phyloP scores from a whole-genome alignment of 1,140 invertebrate species.

The Armadillidium nasatum region DNA sequence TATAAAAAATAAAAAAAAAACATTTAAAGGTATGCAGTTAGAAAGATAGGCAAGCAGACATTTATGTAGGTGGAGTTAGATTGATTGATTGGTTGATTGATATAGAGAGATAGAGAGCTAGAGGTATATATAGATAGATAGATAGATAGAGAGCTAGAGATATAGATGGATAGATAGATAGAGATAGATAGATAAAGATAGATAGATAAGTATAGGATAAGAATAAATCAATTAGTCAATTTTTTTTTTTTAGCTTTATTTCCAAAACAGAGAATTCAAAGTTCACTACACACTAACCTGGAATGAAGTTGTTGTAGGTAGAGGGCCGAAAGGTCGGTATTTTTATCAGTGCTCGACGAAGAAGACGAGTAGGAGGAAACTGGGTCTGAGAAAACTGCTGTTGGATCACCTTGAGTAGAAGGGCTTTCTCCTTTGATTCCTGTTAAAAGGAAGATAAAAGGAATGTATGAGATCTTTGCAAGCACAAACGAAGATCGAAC shows the following conservation, averaged over 20 bases:
- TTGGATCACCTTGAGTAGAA: background rate
- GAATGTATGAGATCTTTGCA: too few relatives aligned
- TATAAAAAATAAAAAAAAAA: background rate
- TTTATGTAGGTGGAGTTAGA: background rate
- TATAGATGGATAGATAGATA: too few relatives aligned
- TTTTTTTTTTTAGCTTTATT: too few relatives aligned
- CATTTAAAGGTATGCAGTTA: background rate
- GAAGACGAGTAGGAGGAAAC: background rate
- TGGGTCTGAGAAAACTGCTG: background rate
- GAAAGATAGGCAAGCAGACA: background rate
- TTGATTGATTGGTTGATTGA: background rate
- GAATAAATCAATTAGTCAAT: background rate
- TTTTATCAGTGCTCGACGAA: background rate
- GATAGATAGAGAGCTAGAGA: background rate
- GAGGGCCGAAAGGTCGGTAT: background rate
- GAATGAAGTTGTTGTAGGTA: conserved; percentile 4
- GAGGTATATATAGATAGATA: background rate
- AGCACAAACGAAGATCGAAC: too few relatives aligned
- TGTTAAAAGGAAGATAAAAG: too few relatives aligned
- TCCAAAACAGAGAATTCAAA: too few relatives aligned
- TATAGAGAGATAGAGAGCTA: background rate
- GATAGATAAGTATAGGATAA: too few relatives aligned
- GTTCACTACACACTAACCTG: background rate
- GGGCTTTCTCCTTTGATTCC: background rate
- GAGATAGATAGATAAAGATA: too few relatives aligned